Evolutionary conservation across 1,140 invertebrate genomes (phyloP).

Genomic region (Reticulitermes speratus): DNA sequence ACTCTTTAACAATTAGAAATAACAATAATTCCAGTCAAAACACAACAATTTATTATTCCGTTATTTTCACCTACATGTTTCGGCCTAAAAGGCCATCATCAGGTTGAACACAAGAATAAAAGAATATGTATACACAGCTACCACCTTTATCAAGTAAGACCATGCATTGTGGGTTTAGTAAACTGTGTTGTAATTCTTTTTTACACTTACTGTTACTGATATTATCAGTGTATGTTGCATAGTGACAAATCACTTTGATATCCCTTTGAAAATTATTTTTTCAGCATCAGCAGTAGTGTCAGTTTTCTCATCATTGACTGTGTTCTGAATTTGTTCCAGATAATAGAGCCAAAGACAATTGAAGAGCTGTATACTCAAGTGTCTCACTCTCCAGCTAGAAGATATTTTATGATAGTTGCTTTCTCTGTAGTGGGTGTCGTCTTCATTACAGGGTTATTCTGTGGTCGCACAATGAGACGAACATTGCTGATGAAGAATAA

Average conservation of each 20-base stretch:
- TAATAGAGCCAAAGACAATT: slow-evolving; percentile 63
- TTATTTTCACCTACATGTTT: too few species aligned
- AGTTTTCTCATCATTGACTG: slow-evolving; percentile 18
- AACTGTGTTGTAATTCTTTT: too few species aligned
- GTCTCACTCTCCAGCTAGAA: slow-evolving; percentile 67
- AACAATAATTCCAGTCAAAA: too few species aligned
- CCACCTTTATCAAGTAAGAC: too few species aligned
- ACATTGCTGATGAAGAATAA: slow-evolving; percentile 64
- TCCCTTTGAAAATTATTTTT: slow-evolving; percentile 7
- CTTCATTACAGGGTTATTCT: slow-evolving; percentile 79
- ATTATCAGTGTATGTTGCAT: background rate
- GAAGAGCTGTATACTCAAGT: slow-evolving; percentile 70
- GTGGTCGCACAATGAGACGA: slow-evolving; percentile 73
- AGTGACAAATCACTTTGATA: slow-evolving; percentile 25
- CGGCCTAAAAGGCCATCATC: too few species aligned
- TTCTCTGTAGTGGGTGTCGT: slow-evolving; percentile 71
- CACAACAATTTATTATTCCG: too few species aligned
- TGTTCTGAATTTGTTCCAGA: slow-evolving; percentile 44
- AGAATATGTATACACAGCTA: too few species aligned
- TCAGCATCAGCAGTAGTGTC: background rate
- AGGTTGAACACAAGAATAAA: too few species aligned
- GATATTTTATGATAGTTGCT: slow-evolving; percentile 73
- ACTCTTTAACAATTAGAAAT: too few species aligned
- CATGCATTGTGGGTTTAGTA: too few species aligned
- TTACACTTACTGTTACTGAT: too few species aligned